Evolutionary conservation across 2,113 vertebrate genomes (phyloP).

Genomic region (Pelobates fuscus): DNA sequence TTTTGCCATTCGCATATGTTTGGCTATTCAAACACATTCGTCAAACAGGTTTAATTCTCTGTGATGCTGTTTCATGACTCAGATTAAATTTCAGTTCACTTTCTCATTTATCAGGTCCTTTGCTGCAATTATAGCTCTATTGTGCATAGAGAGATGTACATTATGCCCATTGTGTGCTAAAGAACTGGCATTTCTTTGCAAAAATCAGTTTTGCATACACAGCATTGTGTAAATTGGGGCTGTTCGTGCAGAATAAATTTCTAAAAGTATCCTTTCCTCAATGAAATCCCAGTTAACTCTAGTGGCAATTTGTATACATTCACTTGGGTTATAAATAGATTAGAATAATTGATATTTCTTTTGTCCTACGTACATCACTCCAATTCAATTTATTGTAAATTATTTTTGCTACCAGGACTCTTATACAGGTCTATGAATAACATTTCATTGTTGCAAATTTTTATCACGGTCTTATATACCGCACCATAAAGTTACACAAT

Average conservation of each 20-base stretch:
- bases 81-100: conserved; percentile 38
- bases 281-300: conserved; percentile 15
- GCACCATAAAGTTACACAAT: too few relatives aligned
- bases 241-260: conserved; percentile 31
- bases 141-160: conserved; percentile 46
- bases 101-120: conserved; percentile 45
- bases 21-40: not conserved
- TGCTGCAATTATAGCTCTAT: conserved; percentile 46
- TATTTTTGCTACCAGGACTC: conserved; percentile 2
- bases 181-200: conserved; percentile 28
- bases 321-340: conserved; percentile 21
- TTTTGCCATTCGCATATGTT: too few relatives aligned
- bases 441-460: too few relatives aligned
- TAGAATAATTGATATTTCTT: conserved; percentile 15
- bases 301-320: conserved; percentile 16
- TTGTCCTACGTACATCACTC: conserved; percentile 22
- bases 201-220: conserved; percentile 43
- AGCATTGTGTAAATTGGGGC: conserved; percentile 41
- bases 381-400: not conserved
- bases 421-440: too few relatives aligned
- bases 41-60: conserved; percentile 12
- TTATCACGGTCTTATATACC: too few relatives aligned
- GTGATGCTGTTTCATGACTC: conserved; percentile 31
- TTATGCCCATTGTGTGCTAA: conserved; percentile 48
- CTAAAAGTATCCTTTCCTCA: conserved; percentile 43